Base-by-base conservation (phyloP, 2,888 invertebrate genomes). In the Entomobrya proxima region DNA sequence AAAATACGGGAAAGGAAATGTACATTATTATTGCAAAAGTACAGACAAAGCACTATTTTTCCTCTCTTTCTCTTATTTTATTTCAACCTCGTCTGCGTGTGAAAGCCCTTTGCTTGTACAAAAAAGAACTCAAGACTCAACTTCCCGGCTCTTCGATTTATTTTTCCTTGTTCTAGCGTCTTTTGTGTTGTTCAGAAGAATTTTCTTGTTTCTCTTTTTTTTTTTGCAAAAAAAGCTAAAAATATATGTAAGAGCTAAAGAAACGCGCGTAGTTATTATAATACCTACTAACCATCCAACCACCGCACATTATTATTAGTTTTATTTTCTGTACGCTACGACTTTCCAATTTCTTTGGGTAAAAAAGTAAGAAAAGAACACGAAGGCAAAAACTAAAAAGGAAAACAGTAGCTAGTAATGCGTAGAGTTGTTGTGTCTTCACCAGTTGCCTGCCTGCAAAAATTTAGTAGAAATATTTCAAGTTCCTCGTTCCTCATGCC, bases 401-500 rank as follows among this genome's bases (percentile, higher is more conserved):
- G 6, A 47, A 72, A 47, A 72, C 44, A 40, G n/a, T 47, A 15
- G 27, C 4, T 47, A 30, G 44, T 72, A 18, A 15, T 47, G 18
- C 11, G 69, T 69, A 13, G 52, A 21, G 50, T 55, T 35, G 52
- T 24, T 30, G 75, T 79, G 78, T 79, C 78, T 79, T 79, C 78
- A 79, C 78, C 78, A 79, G 78, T 79, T 79, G 78, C 78, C 78
- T 79, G 64, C 44, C 78, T 79, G 64, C 44, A 76, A 75, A 76
- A 79, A 79, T 79, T 79, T 79, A 79, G 50, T 47, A 37, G 80
- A 80, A 80, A 80, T 55, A 72, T 80, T 69, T 80, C 80, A 80
- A 80, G 80, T 80, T 80, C 72, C 40, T 67, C 37, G 15, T 47
- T 18, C 44, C n/a, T 69, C 37, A 44, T 24, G 18, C 9, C 69